A percentile compares a stretch with the other conserved stretches of the same genome.
These are phyloP conservation scores for Listronotus oregonensis DNA, from an alignment of 1,140 invertebrate genomes.

Conservation along the genomic window DNA sequence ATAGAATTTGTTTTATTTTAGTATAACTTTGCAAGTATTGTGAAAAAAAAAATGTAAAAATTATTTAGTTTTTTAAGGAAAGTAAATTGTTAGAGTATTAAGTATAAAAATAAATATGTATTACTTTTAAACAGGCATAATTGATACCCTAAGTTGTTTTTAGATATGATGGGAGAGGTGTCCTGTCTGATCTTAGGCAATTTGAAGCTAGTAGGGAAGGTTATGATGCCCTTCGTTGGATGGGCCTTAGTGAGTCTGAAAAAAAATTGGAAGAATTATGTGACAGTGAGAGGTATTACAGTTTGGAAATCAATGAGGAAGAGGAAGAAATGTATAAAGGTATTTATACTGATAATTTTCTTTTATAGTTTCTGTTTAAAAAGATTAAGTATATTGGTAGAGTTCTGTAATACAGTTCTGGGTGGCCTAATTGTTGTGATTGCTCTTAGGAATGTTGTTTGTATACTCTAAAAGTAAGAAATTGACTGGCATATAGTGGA, in stretches of 20 bases:
- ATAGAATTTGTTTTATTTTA: too few species aligned
- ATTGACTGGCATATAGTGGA: too few species aligned
- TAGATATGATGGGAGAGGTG: conserved; percentile 94
- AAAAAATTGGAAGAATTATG: conserved; percentile 82
- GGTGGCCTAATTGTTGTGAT: too few species aligned
- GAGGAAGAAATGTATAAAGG: conserved; percentile 85
- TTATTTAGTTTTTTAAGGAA: too few species aligned
- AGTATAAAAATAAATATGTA: too few species aligned
- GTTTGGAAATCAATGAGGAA: conserved; percentile 83
- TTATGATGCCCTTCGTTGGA: conserved; percentile 68
- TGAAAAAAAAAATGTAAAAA: too few species aligned
- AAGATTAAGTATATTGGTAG: conserved; percentile 9
- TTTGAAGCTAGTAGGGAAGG: conserved; percentile 76
- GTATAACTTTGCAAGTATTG: too few species aligned
- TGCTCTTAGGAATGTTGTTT: too few species aligned
- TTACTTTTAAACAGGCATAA: too few species aligned
- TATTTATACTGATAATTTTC: conserved; percentile 46
- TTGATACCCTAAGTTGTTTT: conserved; percentile 6
- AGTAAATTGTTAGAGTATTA: too few species aligned
- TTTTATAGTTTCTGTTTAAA: background rate
- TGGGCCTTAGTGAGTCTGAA: conserved; percentile 76
- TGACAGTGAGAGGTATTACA: conserved; percentile 89
- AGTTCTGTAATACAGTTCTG: too few species aligned
- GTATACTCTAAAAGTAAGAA: too few species aligned
- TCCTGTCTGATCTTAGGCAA: conserved; percentile 76